phyloP scores from a whole-genome alignment of 2,113 vertebrate genomes.

The Grammatotria lemairii region DNA sequence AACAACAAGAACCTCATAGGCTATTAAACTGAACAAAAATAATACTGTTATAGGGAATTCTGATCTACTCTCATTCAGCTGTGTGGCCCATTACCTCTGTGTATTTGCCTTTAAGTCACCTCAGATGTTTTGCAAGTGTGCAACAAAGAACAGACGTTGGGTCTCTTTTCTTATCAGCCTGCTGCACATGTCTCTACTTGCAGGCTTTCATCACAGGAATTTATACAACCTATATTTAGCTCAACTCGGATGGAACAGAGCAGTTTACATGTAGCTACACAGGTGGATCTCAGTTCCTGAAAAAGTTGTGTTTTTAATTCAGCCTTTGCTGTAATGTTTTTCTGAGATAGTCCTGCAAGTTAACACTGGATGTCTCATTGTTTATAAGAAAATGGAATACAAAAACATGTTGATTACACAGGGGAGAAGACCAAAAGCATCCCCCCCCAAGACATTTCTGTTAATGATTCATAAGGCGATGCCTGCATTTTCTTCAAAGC shows the following conservation, averaged over 20 bases:
- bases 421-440: background rate
- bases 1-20: background rate
- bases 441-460: background rate
- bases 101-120: background rate
- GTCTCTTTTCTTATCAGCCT: conserved; percentile 42
- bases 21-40: background rate
- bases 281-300: background rate
- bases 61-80: background rate
- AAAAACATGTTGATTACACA: background rate
- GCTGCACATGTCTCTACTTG: conserved; percentile 27
- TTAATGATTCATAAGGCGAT: background rate
- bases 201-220: conserved; percentile 25
- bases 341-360: background rate
- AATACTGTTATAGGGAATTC: background rate
- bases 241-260: background rate
- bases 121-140: background rate
- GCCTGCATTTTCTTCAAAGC: background rate
- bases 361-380: background rate
- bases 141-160: conserved; percentile 8
- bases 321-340: background rate
- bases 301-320: background rate
- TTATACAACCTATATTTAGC: background rate
- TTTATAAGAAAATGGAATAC: background rate
- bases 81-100: background rate
- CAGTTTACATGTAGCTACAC: background rate